phyloP scores from a whole-genome alignment of 2,888 invertebrate genomes.

The Tillus elongatus region DNA sequence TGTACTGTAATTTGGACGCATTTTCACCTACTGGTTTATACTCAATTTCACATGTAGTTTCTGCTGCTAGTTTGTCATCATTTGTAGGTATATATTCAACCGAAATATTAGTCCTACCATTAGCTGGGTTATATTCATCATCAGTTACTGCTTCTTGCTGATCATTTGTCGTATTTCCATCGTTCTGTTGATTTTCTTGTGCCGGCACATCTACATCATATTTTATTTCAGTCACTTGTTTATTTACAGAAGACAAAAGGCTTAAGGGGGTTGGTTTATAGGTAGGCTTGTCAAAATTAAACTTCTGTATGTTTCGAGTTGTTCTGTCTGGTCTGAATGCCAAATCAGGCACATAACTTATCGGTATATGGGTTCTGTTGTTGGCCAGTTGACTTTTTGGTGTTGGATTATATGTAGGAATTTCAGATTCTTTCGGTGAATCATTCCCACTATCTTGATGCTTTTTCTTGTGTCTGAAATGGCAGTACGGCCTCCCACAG shows the following conservation, averaged over 20 bases:
- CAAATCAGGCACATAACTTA: constrained; percentile 46
- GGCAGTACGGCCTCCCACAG: constrained; percentile 86
- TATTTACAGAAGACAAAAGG: constrained; percentile 32
- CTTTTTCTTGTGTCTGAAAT: constrained; percentile 77
- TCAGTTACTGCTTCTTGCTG: not conserved
- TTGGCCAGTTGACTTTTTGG: constrained; percentile 44
- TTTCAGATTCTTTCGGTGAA: constrained; percentile 39
- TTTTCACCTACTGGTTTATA: constrained; percentile 13
- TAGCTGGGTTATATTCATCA: not conserved
- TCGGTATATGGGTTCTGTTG: constrained; percentile 42
- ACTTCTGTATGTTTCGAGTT: constrained; percentile 24
- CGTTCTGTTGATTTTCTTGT: constrained; percentile 8
- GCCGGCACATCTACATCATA: constrained; percentile 12
- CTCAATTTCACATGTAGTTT: not conserved
- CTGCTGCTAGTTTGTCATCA: constrained; percentile 9
- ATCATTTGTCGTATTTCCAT: constrained; percentile 14
- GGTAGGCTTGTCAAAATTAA: constrained; percentile 30
- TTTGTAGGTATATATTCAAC: no score
- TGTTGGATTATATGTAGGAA: constrained; percentile 40
- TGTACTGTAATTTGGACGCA: constrained; percentile 14
- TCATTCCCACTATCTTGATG: constrained; percentile 45
- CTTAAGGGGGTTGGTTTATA: constrained; percentile 41
- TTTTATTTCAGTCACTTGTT: constrained; percentile 16
- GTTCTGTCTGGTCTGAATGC: constrained; percentile 43
- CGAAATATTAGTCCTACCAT: not conserved